phyloP scores from a whole-genome alignment of 1,140 invertebrate genomes.

The Drusus annulatus region DNA sequence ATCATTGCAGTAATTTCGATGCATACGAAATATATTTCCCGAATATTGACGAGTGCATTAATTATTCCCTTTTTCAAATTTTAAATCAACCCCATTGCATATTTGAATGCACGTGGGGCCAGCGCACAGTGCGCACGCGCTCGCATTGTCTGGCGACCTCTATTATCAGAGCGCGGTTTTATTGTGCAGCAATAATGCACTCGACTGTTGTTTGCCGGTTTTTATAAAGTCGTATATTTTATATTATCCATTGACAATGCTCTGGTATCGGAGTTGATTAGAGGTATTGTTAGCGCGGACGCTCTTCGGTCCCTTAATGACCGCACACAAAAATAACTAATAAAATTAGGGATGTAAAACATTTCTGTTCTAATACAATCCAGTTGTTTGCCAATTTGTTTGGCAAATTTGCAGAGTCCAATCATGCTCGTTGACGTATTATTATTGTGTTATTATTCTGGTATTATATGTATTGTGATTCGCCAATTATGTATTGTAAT shows the following conservation, averaged over 20 bases:
- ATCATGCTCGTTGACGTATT: no score
- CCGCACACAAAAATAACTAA: neutral
- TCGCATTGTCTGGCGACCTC: constrained; percentile 12
- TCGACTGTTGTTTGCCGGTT: constrained; percentile 30
- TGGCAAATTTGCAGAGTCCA: no score
- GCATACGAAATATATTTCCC: no score
- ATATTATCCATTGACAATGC: constrained; percentile 12
- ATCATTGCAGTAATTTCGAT: no score
- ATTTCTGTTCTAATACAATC: neutral
- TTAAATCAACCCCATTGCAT: constrained; percentile 24
- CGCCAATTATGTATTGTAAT: no score
- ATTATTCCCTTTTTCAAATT: constrained; percentile 3
- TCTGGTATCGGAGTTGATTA: constrained; percentile 39
- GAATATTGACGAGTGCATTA: neutral
- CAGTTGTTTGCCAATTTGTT: no score
- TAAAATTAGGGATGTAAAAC: neutral
- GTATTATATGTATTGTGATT: no score
- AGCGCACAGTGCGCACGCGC: constrained; percentile 7
- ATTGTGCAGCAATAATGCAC: constrained; percentile 29
- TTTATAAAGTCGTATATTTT: constrained; percentile 39
- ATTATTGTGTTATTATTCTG: no score
- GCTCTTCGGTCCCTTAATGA: constrained; percentile 12
- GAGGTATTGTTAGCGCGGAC: constrained; percentile 34
- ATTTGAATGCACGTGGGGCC: constrained; percentile 14
- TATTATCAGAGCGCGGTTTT: constrained; percentile 1